phyloP scores from a whole-genome alignment of 2,888 invertebrate genomes.

The Eumerus sabulonum region DNA sequence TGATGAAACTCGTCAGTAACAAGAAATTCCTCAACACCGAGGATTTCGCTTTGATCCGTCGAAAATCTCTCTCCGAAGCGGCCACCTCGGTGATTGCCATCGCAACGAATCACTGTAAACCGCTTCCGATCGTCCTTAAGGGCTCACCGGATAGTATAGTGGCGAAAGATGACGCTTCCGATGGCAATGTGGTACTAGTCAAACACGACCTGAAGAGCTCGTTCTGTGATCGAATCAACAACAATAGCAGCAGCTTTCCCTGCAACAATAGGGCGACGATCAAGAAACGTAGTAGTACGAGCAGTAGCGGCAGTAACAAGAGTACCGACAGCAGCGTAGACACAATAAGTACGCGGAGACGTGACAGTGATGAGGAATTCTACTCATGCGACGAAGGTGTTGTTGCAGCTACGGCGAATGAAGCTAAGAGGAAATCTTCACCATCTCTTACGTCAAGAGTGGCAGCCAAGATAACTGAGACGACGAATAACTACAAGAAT shows the following conservation, averaged over 20 bases:
- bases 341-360: slow-evolving; percentile 13
- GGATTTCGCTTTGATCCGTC: slow-evolving; percentile 74
- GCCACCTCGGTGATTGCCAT: slow-evolving; percentile 72
- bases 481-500: slow-evolving; percentile 75
- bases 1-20: slow-evolving; percentile 75
- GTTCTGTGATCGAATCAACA: slow-evolving; percentile 70
- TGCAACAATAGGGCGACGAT: slow-evolving; percentile 15
- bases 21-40: slow-evolving; percentile 74
- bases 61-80: slow-evolving; percentile 74
- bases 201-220: slow-evolving; percentile 72
- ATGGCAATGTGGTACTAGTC: slow-evolving; percentile 73
- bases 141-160: slow-evolving; percentile 69
- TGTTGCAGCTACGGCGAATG: slow-evolving; percentile 9
- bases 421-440: slow-evolving; percentile 70
- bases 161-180: slow-evolving; percentile 70
- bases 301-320: slow-evolving; percentile 43
- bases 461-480: slow-evolving; percentile 76
- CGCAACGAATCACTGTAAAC: slow-evolving; percentile 71
- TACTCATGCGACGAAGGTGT: slow-evolving; percentile 60
- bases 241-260: slow-evolving; percentile 53
- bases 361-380: slow-evolving; percentile 59
- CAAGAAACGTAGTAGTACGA: slow-evolving; percentile 67
- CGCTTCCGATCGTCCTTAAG: slow-evolving; percentile 72
- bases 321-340: slow-evolving; percentile 52
- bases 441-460: slow-evolving; percentile 77